Base-by-base conservation (phyloP, 1,140 invertebrate genomes). In the Macrotrachela quadricornifera region DNA sequence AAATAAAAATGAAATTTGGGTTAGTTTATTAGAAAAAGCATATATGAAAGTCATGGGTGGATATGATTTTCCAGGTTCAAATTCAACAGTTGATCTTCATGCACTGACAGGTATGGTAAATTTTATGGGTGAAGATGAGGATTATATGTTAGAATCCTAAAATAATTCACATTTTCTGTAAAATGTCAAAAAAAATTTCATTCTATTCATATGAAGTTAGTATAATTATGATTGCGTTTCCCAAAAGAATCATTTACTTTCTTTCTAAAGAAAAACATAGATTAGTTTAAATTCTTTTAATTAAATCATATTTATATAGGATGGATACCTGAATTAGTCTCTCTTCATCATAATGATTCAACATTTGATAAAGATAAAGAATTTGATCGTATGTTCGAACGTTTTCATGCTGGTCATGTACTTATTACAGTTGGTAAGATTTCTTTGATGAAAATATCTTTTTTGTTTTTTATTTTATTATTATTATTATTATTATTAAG, bases 21-120 rank as follows among this genome's bases (percentile, higher is more conserved):
- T 95, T 17, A 90, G 85, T 0, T 71, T 95, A 41, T 68, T 96
- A 18, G 90, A 96, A 72, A 96, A 96, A 68, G 88, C 88, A 0
- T 95, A 95, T 63, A 86, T 95, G 82, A 95, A 95, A 76, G 85
- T 95, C 8, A 74, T 74, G 72, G 73, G 74, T 46, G 88, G 87
- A 8, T 95, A 95, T 66, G 87, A 95, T 71, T 95, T 96, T 72
- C 90, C 90, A 49, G 90, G 90, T 44, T 92, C 87, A 10, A 95
- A 94, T 72, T 94, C 87, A 65, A 94, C 90, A 68, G 94, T 94
- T 65, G 90, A 96, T 75, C 74, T 95, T 1, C 85, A 94, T 73
- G 86, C 87, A 0, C 66, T 96, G 46, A 95, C 90, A 54, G 87
- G 21, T 30, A 30, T 30, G 21, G 2, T 30, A 30, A 30, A n/a